Evolutionary conservation across 2,888 invertebrate species (phyloP).

Genomic region (Dexiosoma caninum): DNA sequence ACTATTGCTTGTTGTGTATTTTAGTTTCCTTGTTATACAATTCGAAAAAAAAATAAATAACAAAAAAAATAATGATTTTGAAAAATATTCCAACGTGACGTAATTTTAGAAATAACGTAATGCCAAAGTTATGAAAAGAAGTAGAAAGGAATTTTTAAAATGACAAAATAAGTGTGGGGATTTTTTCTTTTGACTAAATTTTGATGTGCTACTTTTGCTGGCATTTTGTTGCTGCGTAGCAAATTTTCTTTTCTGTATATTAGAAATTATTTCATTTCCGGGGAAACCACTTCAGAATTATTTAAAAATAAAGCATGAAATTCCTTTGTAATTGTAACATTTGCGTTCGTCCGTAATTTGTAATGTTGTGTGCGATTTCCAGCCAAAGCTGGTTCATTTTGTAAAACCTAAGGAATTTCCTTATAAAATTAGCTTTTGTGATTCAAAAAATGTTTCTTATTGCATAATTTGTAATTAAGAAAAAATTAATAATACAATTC

Average conservation of each 20-base stretch:
- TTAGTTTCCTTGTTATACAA: slow-evolving; percentile 21
- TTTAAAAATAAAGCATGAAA: too few relatives aligned
- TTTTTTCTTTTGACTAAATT: not conserved
- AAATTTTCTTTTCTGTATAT: not conserved
- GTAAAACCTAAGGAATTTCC: too few relatives aligned
- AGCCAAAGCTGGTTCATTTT: too few relatives aligned
- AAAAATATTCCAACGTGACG: slow-evolving; percentile 52
- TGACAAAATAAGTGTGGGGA: not conserved
- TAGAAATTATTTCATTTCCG: too few relatives aligned
- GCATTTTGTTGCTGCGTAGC: not conserved
- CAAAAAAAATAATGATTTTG: slow-evolving; percentile 38
- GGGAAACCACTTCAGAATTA: too few relatives aligned
- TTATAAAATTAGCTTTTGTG: too few relatives aligned
- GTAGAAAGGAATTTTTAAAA: not conserved
- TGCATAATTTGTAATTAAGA: too few relatives aligned
- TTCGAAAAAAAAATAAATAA: slow-evolving; percentile 40
- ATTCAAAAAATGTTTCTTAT: too few relatives aligned
- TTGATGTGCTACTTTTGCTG: not conserved
- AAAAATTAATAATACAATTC: too few relatives aligned
- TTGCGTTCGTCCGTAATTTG: too few relatives aligned
- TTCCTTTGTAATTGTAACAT: too few relatives aligned
- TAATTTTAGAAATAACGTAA: slow-evolving; percentile 30
- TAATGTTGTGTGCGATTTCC: too few relatives aligned
- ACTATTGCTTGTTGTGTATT: slow-evolving; percentile 4
- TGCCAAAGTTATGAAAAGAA: not conserved